Evolutionary conservation across 2,113 vertebrate genomes (phyloP), one percentile per base, ranked within the genome.

Genomic region (Triplophysa dalaica): DNA sequence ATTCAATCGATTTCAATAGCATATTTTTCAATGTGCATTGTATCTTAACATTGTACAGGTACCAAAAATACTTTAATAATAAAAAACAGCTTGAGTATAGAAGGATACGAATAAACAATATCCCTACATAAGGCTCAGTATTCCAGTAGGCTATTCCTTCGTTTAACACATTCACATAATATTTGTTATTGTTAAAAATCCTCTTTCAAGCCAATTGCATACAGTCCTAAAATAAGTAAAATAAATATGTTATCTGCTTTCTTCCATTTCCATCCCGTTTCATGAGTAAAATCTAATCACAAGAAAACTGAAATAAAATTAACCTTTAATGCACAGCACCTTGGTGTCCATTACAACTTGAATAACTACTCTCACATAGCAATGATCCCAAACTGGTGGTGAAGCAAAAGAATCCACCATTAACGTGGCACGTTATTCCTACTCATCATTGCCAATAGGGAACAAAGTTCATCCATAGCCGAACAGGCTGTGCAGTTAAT

Each of bases 251-350:
- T 19, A 77, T 56, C 2, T 12, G 76, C 85, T 11, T 73, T 38
- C 12, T 76, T 29, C 61, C 43, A 62, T 83, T 83, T 85, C 48
- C 14, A 66, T 86, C 21, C 21, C 74, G 62, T 63, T 78, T 61
- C 64, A 70, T 50, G 38, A 83, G 66, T 43, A 50, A 17, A 70
- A 82, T 48, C 75, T 84, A 69, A 21, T 89, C 90, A 90, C 81
- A 38, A 89, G 89, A 87, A 80, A 60, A 64, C 79, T 81, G 81
- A 68, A 82, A 72, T 60, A 72, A 1, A 87, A 86, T 89, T 89
- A 87, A 52, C 77, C 26, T 67, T 41, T 88, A 85, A 90, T 88
- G 87, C 79, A 86, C 79, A 68, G 80, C 87, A 50, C 77, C 85
- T 86, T 65, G 87, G 60, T 74, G 26, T 69, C 70, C 85, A 90